Evolutionary conservation across 2,113 vertebrate genomes (phyloP).

Genomic region (Nettapus auritus): DNA sequence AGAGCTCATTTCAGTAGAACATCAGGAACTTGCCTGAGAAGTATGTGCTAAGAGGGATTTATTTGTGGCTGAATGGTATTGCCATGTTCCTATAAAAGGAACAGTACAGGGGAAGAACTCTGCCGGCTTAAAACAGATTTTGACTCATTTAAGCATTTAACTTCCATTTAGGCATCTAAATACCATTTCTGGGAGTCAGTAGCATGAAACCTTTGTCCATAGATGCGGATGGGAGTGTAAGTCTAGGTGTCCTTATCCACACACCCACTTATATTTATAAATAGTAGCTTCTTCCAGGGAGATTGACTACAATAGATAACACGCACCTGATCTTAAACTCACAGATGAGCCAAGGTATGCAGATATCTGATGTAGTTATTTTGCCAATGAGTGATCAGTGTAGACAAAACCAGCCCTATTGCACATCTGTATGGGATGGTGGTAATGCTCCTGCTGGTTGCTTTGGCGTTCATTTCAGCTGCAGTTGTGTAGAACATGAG

Average conservation of each 20-base stretch:
- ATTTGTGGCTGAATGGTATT: neutral
- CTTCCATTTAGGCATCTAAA: neutral
- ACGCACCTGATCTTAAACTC: neutral
- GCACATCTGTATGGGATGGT: neutral
- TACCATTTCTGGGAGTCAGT: neutral
- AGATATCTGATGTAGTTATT: neutral
- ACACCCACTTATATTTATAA: fast-evolving
- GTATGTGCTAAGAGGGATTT: neutral
- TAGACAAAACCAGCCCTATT: neutral
- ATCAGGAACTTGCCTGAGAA: neutral
- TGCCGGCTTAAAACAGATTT: neutral
- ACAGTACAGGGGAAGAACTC: neutral
- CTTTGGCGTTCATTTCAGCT: neutral
- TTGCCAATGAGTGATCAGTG: neutral
- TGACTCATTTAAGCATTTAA: neutral
- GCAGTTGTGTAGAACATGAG: neutral
- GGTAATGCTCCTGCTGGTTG: neutral
- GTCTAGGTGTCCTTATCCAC: neutral
- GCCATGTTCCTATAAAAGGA: neutral
- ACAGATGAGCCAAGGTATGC: neutral
- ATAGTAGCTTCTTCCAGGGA: neutral
- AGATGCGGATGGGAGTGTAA: neutral
- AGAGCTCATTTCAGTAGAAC: neutral
- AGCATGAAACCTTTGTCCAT: neutral
- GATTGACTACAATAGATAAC: neutral